These are phyloP conservation scores for Microcebus lehilahytsara DNA, from an alignment of 2,113 vertebrate genomes.

Conservation along the genomic window DNA sequence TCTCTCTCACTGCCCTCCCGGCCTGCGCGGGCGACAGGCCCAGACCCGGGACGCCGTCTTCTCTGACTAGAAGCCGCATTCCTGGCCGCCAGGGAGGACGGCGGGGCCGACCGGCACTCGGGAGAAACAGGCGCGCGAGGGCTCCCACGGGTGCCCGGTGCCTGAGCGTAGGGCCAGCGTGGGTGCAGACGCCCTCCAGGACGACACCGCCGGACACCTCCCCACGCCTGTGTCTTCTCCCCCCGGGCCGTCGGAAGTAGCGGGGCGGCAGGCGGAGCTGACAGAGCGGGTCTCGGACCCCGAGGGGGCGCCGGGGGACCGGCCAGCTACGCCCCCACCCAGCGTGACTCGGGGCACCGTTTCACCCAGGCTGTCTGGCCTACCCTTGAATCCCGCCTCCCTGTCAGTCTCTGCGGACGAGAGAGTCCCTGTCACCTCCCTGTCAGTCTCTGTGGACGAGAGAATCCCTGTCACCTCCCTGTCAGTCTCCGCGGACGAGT, in stretches of 20 bases:
- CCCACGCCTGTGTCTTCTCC: rapidly evolving
- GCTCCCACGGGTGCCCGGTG: too few species aligned
- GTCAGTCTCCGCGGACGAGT: too few species aligned
- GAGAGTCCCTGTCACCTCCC: too few species aligned
- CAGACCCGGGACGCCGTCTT: rapidly evolving
- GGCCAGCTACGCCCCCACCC: too few species aligned
- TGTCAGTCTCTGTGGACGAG: too few species aligned
- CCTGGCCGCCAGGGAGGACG: rapidly evolving
- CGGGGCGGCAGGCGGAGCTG: too few species aligned
- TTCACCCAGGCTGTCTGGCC: background rate
- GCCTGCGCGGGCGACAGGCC: rapidly evolving
- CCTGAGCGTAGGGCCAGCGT: too few species aligned
- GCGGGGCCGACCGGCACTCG: too few species aligned
- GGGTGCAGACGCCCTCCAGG: background rate
- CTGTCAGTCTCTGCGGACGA: too few species aligned
- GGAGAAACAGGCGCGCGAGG: too few species aligned
- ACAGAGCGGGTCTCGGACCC: too few species aligned
- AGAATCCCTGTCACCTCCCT: too few species aligned
- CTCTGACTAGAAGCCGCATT: background rate
- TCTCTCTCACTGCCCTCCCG: rapidly evolving
- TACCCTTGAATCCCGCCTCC: background rate
- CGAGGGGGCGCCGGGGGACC: rapidly evolving
- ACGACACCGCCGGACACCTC: rapidly evolving
- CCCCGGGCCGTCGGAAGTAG: background rate
- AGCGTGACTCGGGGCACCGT: rapidly evolving